Evolutionary conservation across 2,797 vertebrate genomes (phyloP).

Genomic region (Halcyon badia): DNA sequence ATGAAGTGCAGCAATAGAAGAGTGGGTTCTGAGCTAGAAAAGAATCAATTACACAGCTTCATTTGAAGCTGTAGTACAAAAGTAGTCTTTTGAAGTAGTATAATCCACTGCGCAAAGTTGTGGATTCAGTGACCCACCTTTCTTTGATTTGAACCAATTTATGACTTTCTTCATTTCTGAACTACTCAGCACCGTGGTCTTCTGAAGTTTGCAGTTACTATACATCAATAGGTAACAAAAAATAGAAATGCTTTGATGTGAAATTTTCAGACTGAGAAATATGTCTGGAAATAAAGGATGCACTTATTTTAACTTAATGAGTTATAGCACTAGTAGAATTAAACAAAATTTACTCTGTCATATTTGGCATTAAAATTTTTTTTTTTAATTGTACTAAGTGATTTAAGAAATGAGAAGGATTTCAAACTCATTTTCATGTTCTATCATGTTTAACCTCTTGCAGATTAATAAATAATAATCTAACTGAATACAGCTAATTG

Average conservation of each 20-base stretch:
- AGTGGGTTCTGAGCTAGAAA: not conserved
- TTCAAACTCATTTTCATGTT: not conserved
- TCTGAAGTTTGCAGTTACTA: not conserved
- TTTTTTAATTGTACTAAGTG: not conserved
- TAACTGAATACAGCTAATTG: not conserved
- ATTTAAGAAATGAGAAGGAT: not conserved
- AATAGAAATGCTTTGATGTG: not conserved
- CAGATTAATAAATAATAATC: not conserved
- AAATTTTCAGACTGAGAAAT: not conserved
- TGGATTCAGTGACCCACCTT: not conserved
- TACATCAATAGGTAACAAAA: not conserved
- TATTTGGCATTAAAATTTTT: not conserved
- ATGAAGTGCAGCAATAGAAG: not conserved
- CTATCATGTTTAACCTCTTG: not conserved
- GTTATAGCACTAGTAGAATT: not conserved
- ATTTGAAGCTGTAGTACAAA: not conserved
- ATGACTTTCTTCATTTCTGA: not conserved
- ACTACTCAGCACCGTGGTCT: not conserved
- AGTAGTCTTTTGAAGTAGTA: not conserved
- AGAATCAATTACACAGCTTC: not conserved
- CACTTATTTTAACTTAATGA: not conserved
- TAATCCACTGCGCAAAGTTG: not conserved
- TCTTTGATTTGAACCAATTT: not conserved
- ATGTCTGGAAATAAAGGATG: not conserved
- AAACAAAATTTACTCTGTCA: not conserved